Percentiles rank a stretch among this genome's conserved stretches.
Conservation (phyloP, 2,797 vertebrate genomes). For the Anabas testudineus region DNA sequence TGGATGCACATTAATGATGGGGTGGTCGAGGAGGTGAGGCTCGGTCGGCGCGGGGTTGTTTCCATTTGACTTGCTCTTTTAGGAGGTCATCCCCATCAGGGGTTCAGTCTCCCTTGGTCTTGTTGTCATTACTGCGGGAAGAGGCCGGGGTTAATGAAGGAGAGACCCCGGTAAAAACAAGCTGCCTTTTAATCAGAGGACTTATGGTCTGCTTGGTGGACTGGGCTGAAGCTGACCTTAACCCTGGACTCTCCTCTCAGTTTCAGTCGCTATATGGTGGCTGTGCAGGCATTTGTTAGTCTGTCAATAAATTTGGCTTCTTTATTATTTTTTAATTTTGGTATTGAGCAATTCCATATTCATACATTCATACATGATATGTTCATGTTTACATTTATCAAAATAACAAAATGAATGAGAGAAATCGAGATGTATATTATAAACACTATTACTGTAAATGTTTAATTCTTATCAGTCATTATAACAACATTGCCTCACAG, state of each 20-base stretch:
- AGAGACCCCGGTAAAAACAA: constrained; percentile 85
- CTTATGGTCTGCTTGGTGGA: constrained; percentile 46
- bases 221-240: constrained; percentile 61
- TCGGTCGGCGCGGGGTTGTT: constrained; percentile 77
- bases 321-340: not conserved
- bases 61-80: constrained; percentile 86
- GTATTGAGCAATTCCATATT: not conserved
- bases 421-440: not conserved
- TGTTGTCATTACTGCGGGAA: constrained; percentile 87
- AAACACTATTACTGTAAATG: not conserved
- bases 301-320: constrained; percentile 1
- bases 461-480: not conserved
- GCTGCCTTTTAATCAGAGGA: constrained; percentile 73
- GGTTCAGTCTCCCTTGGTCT: constrained; percentile 80
- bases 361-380: no score
- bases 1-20: constrained; percentile 64
- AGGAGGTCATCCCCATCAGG: constrained; percentile 82
- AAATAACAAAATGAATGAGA: not conserved
- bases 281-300: constrained; percentile 13
- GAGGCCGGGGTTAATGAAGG: constrained; percentile 86
- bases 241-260: constrained; percentile 42
- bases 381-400: no score
- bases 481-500: not conserved
- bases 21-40: constrained; percentile 49
- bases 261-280: constrained; percentile 20